Evolutionary conservation across 2,113 vertebrate genomes (phyloP).

Genomic region (Ailuropoda melanoleuca): DNA sequence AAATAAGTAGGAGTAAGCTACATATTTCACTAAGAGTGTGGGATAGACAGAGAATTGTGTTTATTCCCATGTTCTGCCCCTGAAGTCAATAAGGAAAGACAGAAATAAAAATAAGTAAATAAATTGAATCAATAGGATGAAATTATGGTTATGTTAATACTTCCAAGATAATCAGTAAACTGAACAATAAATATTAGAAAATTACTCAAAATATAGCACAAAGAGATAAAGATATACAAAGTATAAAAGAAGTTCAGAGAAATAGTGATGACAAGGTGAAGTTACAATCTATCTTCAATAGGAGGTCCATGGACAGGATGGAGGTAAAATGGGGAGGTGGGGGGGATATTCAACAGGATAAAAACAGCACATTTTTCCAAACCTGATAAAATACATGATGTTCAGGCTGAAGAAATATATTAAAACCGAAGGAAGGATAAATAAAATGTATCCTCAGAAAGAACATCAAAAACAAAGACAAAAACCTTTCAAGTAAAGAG

Average conservation of each 20-base stretch:
- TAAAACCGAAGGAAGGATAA: background rate
- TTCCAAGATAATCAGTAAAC: background rate
- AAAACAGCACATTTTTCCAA: background rate
- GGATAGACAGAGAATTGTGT: background rate
- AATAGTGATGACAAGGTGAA: background rate
- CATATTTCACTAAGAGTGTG: background rate
- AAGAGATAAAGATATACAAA: background rate
- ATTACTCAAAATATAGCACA: background rate
- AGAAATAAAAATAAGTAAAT: background rate
- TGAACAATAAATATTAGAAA: background rate
- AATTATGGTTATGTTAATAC: background rate
- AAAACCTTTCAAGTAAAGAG: background rate
- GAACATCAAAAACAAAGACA: background rate
- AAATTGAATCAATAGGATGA: background rate
- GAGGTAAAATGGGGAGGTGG: background rate
- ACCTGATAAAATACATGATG: background rate
- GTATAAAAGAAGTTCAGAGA: background rate
- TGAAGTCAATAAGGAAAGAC: background rate
- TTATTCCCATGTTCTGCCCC: background rate
- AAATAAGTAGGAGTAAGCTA: background rate
- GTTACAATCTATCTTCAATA: background rate
- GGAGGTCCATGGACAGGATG: background rate
- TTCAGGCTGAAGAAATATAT: background rate
- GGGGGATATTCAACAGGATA: fast-evolving
- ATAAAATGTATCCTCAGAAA: background rate